A percentile compares a stretch with the other conserved stretches of the same genome.
Conservation (phyloP, 2,797 vertebrate genomes). For the Cyclopterus lumpus region DNA sequence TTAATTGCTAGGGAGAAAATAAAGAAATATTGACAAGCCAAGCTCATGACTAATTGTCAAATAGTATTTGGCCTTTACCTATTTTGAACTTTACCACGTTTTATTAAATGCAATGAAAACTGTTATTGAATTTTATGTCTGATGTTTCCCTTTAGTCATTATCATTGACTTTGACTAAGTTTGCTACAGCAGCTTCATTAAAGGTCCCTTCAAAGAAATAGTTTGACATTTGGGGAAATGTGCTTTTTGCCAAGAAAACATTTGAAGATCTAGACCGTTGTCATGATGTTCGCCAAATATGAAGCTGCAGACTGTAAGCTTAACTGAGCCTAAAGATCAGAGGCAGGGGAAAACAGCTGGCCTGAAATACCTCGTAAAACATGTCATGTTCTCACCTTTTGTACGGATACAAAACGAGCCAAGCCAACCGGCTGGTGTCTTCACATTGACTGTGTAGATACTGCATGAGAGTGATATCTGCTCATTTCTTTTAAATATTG, state of each 20-base stretch:
- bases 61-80: conserved; percentile 16
- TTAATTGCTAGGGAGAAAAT: conserved; percentile 30
- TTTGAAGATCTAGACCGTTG: not conserved
- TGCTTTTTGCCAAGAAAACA: conserved; percentile 6
- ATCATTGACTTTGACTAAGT: conserved; percentile 3
- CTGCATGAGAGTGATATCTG: not conserved
- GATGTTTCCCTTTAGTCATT: conserved; percentile 3
- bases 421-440: not conserved
- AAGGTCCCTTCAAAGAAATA: not conserved
- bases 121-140: conserved; percentile 18
- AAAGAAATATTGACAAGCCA: conserved; percentile 29
- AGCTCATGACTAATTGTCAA: conserved; percentile 10
- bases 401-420: not conserved
- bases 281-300: not conserved
- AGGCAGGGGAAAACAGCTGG: not conserved
- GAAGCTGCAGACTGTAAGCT: conserved; percentile 7
- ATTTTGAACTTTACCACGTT: conserved; percentile 10
- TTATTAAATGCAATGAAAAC: conserved; percentile 23
- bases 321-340: not conserved
- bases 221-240: not conserved
- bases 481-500: not conserved
- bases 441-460: not conserved
- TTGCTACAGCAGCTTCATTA: not conserved
- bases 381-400: not conserved
- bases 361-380: not conserved